Evolutionary conservation across 2,797 vertebrate species (phyloP).

Genomic region (Arvicola amphibius): DNA sequence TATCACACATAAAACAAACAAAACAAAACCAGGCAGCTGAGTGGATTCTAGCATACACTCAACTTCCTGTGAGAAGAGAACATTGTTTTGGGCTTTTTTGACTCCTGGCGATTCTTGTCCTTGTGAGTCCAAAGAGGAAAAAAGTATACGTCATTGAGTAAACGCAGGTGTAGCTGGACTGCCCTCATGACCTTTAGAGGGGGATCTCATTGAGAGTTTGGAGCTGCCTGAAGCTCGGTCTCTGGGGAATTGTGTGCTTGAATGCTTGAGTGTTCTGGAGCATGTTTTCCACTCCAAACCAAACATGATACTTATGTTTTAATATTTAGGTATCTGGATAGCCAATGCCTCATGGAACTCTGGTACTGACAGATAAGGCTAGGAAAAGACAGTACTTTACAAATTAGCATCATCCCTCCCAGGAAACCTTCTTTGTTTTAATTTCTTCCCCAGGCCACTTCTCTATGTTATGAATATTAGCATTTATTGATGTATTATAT

Average conservation of each 20-base stretch:
- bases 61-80: constrained; percentile 46
- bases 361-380: neutral
- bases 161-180: constrained; percentile 8
- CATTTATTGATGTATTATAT: neutral
- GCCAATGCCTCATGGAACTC: constrained; percentile 44
- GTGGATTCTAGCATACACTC: neutral
- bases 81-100: constrained; percentile 26
- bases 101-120: constrained; percentile 52
- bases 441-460: neutral
- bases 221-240: constrained; percentile 53
- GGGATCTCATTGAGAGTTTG: neutral
- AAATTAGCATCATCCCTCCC: neutral
- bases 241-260: constrained; percentile 62
- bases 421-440: neutral
- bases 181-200: constrained; percentile 35
- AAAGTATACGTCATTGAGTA: constrained; percentile 5
- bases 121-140: constrained; percentile 39
- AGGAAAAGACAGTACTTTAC: neutral
- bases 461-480: neutral
- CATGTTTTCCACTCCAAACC: constrained; percentile 70
- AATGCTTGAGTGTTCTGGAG: constrained; percentile 50
- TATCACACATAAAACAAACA: constrained; percentile 36
- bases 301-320: constrained; percentile 20
- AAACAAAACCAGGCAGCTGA: neutral
- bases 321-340: constrained; percentile 68